Evolutionary conservation across 2,797 vertebrate genomes (phyloP), one percentile per base, ranked within the genome.

Genomic region (Intellagama lesueurii): DNA sequence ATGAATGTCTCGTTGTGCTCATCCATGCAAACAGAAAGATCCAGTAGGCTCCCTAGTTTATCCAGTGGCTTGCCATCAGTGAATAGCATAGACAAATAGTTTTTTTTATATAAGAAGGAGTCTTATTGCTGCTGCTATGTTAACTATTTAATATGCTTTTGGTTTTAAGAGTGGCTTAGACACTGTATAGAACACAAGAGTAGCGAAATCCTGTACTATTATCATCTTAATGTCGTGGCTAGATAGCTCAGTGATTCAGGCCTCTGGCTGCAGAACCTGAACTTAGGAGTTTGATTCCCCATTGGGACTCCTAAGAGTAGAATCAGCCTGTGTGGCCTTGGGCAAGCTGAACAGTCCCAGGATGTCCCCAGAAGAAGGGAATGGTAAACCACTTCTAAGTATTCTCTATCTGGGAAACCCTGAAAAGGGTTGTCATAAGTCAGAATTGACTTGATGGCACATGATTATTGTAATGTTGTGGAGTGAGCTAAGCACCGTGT

Each of bases 11-110:
- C 26, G 47, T 81, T 87, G 78, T 73, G 68, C 49, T 87, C 78
- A 60, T 56, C 68, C 78, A 44, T 81, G 68, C 86, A 80, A 28
- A 80, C 47, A 12, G 24, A 80, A 87, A 80, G 47, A 70, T 79
- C 44, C 77, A 87, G 44, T 35, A n/a, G 66, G 77, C 47, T 87
- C 68, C 35, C 8, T 28, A n/a, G 80, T 88, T 88, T 79, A 88
- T 40, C 52, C 8, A n/a, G 40, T 47, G 49, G 35, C 35, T 81
- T n/a, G 73, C 75, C 56, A 24, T 88, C 35, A 82, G 73, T 60
- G 28, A 8, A 40, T 76, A 64, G 24, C 32, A 44, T 76, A 30
- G 9, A 56, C 32, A 40, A 75, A 88, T 32, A 32, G 30, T 64
- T 49, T 30, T 44, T 75, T 19, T 82, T 35, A 40, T 40, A 40